A percentile compares a stretch with the other conserved stretches of the same genome.
phyloP scores from a whole-genome alignment of 2,888 invertebrate species.

The Caenorhabditis macrosperma region DNA sequence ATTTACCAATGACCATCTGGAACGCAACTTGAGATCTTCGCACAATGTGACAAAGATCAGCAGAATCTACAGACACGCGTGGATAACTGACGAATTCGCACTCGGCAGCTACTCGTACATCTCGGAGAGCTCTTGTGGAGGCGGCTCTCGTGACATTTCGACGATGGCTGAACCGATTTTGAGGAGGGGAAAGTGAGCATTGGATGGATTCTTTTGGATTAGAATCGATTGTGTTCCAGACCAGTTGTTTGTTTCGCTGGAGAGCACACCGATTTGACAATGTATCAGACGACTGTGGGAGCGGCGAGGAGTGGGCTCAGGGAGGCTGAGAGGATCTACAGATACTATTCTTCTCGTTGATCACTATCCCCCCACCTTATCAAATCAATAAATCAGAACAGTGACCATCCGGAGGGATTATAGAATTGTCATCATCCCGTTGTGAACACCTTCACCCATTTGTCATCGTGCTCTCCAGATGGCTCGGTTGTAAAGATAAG shows the following conservation, averaged over 20 bases:
- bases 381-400: no score
- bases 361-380: no score
- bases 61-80: conserved; percentile 48
- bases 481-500: no score
- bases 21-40: not conserved
- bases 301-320: conserved; percentile 54
- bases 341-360: no score
- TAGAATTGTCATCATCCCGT: no score
- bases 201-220: not conserved
- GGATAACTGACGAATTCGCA: conserved; percentile 52
- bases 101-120: conserved; percentile 62
- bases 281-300: conserved; percentile 66
- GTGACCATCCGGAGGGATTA: no score
- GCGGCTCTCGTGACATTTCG: conserved; percentile 17
- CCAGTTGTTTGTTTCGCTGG: conserved; percentile 61
- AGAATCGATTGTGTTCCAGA: conserved; percentile 22
- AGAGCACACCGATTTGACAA: conserved; percentile 55
- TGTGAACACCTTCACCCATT: not conserved
- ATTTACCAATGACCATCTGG: conserved; percentile 5
- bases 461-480: not conserved
- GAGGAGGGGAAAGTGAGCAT: conserved; percentile 6
- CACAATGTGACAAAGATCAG: conserved; percentile 9
- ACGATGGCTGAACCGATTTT: conserved; percentile 18
- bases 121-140: conserved; percentile 28
- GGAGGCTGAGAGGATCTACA: conserved; percentile 49